Base-by-base conservation (phyloP, 2,888 invertebrate species). In the Cataglyphis albicans region DNA sequence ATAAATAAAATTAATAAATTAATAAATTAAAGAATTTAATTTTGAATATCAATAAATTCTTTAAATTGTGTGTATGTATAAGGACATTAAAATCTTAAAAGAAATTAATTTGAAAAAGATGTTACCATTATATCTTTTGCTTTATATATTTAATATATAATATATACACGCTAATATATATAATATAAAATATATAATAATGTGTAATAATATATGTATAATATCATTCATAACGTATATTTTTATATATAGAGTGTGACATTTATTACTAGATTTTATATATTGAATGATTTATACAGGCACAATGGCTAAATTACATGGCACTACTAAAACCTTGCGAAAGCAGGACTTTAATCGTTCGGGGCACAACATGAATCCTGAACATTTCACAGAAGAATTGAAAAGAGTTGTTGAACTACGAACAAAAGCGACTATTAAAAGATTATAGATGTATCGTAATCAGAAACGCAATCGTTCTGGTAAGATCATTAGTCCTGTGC, bases 401-500 rank as follows among this genome's bases (percentile, higher is more conserved):
- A 98, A 98, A 95, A 98, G 98, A 75, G 98, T 98, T 18, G 97
- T 97, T 0, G 97, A 97, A 92, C 96, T 97, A 1, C 96, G 99
- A 91, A 98, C 98, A 18, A 98, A 98, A 94, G 97, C 97, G 18
- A 99, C 99, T 0, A 99, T 99, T 86, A 99, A 98, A 93, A 96
- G 99, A 68, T 95, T 99, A 88, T 98, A 98, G 95, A 99, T 99
- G 99, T 99, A 99, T 95, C 97, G 98, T 90, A 99, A 99, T 95
- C 99, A 98, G 94, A 98, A 98, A 94, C 96, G 99, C 80, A 97
- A 99, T 95, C 97, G 96, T 92, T 96, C 95, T 81, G 98, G 99
- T 72, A 98, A 99, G 96, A 99, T 99, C 80, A 95, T 99, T 65
- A 97, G 97, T 52, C 98, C 99, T 41, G 99, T 99, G 0, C 99